A percentile compares a stretch with the other conserved stretches of the same genome.
These are phyloP conservation scores for Armadillidium nasatum DNA, from an alignment of 1,140 invertebrate species.

Conservation along the genomic window DNA sequence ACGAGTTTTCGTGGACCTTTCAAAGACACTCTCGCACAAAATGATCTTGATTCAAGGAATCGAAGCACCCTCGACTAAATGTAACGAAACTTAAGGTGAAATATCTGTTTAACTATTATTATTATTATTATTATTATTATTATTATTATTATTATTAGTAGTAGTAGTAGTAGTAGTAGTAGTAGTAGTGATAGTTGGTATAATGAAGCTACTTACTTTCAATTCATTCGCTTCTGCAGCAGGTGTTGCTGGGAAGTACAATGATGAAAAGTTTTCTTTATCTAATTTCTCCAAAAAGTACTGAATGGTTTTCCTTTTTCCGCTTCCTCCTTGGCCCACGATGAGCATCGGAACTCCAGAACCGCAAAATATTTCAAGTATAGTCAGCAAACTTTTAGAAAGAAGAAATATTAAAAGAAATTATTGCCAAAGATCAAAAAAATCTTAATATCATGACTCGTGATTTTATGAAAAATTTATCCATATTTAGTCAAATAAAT, in stretches of 20 bases:
- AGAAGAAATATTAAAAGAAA: background rate
- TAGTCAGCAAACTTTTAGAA: background rate
- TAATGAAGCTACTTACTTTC: slow-evolving; percentile 58
- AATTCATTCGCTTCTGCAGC: slow-evolving; percentile 80
- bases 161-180: too few species aligned
- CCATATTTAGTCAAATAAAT: too few species aligned
- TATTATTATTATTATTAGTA: too few species aligned
- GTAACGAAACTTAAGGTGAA: background rate
- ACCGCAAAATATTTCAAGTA: background rate
- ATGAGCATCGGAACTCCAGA: slow-evolving; percentile 59
- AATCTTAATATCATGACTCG: too few species aligned
- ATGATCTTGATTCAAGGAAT: slow-evolving; percentile 2
- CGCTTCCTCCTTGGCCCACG: slow-evolving; percentile 85
- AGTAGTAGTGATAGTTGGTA: background rate
- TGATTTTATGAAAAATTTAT: too few species aligned
- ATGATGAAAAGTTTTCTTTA: slow-evolving; percentile 66
- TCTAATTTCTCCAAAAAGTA: slow-evolving; percentile 75
- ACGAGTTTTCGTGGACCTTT: slow-evolving; percentile 49
- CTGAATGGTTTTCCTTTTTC: slow-evolving; percentile 84
- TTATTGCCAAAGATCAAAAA: too few species aligned
- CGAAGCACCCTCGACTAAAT: slow-evolving; percentile 18
- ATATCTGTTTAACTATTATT: too few species aligned
- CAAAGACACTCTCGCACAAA: slow-evolving; percentile 24
- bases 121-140: too few species aligned
- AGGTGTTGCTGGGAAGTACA: slow-evolving; percentile 82